Evolutionary conservation across 2,797 vertebrate species (phyloP).

Genomic region (Pitangus sulphuratus): DNA sequence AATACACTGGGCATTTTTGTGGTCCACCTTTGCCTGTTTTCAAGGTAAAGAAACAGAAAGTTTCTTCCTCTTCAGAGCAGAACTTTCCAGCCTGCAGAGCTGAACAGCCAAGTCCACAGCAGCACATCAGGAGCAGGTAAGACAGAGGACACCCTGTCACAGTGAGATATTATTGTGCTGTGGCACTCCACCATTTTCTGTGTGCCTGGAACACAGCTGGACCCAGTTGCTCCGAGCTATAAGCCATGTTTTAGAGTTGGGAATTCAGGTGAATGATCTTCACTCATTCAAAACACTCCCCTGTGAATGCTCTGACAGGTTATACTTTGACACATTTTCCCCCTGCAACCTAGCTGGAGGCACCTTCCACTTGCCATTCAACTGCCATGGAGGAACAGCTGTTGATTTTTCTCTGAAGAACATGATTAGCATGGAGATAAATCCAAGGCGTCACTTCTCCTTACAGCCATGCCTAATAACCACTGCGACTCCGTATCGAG

Average conservation of each 20-base stretch:
- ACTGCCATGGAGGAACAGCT: constrained; percentile 66
- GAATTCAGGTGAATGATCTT: constrained; percentile 68
- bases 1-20: neutral
- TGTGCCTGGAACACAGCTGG: constrained; percentile 55
- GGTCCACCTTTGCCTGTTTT: neutral
- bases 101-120: neutral
- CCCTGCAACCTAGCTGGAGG: constrained; percentile 65
- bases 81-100: neutral
- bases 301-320: constrained; percentile 58
- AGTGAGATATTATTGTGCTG: neutral
- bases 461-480: constrained; percentile 61
- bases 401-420: constrained; percentile 71
- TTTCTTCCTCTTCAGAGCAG: neutral
- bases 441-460: constrained; percentile 47
- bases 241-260: constrained; percentile 38
- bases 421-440: constrained; percentile 70
- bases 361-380: constrained; percentile 69
- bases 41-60: neutral
- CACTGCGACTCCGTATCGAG: neutral
- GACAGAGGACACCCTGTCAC: constrained; percentile 44
- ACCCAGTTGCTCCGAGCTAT: constrained; percentile 30
- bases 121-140: neutral
- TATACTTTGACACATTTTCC: constrained; percentile 65
- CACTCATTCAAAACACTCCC: constrained; percentile 64
- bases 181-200: neutral